Conservation (phyloP, 2,797 vertebrate genomes). For the Neosalanx taihuensis region DNA sequence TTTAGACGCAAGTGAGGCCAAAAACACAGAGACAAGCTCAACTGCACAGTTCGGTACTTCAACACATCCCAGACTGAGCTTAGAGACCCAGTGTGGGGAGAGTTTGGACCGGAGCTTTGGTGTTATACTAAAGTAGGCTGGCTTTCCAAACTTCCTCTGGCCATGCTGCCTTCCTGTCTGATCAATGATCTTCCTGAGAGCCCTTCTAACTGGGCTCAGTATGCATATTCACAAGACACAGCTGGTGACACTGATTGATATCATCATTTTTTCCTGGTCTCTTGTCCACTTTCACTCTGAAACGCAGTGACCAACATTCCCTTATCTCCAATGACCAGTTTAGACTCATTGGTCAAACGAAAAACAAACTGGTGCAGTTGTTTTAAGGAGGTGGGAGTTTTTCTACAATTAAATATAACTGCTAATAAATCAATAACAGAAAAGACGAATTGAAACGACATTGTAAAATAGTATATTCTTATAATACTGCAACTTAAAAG, state of each 20-base stretch:
- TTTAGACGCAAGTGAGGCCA: constrained; percentile 13
- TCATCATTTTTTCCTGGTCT: constrained; percentile 55
- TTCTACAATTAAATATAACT: neutral
- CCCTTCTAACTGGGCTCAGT: constrained; percentile 71
- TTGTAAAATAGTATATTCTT: neutral
- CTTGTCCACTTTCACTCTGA: constrained; percentile 44
- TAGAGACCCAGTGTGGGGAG: constrained; percentile 49
- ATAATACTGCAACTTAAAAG: neutral
- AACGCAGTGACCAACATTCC: constrained; percentile 38
- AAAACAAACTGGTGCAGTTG: constrained; percentile 15
- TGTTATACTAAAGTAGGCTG: constrained; percentile 28
- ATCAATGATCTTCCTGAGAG: constrained; percentile 81
- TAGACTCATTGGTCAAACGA: constrained; percentile 22
- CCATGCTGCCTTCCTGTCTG: constrained; percentile 75
- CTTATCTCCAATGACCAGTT: constrained; percentile 23
- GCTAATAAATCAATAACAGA: neutral
- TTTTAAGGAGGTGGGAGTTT: neutral
- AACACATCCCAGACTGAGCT: constrained; percentile 25
- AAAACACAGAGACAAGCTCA: constrained; percentile 35
- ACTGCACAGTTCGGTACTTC: neutral
- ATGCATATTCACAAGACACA: constrained; percentile 83
- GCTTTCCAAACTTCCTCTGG: constrained; percentile 47
- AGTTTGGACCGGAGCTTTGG: constrained; percentile 21
- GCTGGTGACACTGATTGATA: constrained; percentile 79
- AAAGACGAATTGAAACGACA: neutral